Evolutionary conservation across 2,113 vertebrate genomes (phyloP), one percentile per base, ranked within the genome.

Genomic region (Festucalex cinctus): DNA sequence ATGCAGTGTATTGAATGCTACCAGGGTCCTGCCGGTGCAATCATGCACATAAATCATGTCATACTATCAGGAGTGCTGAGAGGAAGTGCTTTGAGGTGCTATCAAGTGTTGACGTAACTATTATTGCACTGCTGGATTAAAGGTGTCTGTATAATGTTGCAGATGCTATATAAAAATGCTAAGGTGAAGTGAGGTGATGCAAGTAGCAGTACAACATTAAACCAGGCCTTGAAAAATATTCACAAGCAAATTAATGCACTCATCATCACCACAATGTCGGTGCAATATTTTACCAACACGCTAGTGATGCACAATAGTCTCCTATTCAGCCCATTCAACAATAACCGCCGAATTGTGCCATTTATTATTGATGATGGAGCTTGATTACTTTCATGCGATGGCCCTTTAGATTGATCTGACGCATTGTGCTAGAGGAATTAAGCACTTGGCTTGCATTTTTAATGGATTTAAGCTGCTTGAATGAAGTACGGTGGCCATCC

Each of bases 321-420:
- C 62, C 70, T 66, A 80, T 86, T 88, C 82, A 85, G 66, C 49
- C n/a, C 70, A 24, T 41, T 66, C 71, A 66, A 89, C 85, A 90
- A 90, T 70, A 69, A 85, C 35, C 57, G 70, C 81, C 57, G 79
- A 82, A 89, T 85, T 74, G 75, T 49, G 56, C 32, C 78, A 82
- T 92, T 77, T 73, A 92, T 91, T 90, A 92, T 91, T 86, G 83
- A 91, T 90, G 85, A 75, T 32, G 60, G 68, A 69, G 88, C 83
- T 87, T 85, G 86, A 89, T 91, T 89, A 85, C 87, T 82, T 89
- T 82, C 87, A 86, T 71, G 64, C 66, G 66, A 82, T 68, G 63
- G 19, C 65, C 71, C 71, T 43, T 3, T 78, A 74, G 69, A 84
- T 78, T 81, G 74, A 86, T 78, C 88, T 83, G 69, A 70, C 37